phyloP scores from a whole-genome alignment of 1,140 invertebrate genomes.

The Choristoneura fumiferana region DNA sequence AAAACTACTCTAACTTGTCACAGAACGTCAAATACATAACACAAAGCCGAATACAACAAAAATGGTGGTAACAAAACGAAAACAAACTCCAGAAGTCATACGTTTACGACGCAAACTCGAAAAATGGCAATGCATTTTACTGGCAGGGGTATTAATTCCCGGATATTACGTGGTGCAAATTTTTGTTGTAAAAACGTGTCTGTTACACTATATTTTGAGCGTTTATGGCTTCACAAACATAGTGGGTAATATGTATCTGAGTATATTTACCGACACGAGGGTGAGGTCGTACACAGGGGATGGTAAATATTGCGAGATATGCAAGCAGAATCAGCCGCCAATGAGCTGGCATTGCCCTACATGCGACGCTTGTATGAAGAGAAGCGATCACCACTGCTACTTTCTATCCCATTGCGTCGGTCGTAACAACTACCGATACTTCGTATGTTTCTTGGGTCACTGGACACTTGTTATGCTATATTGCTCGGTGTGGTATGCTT shows the following conservation, averaged over 20 bases:
- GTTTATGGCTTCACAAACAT: neutral
- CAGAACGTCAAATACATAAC: too few species aligned
- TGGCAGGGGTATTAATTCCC: too few species aligned
- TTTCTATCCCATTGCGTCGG: neutral
- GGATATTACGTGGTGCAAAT: too few species aligned
- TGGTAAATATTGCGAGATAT: neutral
- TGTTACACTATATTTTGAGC: too few species aligned
- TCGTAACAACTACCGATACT: neutral
- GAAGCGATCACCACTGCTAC: neutral
- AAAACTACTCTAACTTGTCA: too few species aligned
- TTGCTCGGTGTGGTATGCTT: neutral
- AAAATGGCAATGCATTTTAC: too few species aligned
- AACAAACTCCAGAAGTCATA: too few species aligned
- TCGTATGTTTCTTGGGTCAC: neutral
- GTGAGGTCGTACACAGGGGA: neutral
- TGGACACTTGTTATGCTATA: neutral
- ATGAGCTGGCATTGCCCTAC: neutral
- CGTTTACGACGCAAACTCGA: too few species aligned
- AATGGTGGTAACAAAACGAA: too few species aligned
- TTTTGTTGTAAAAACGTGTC: too few species aligned
- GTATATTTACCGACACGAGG: neutral
- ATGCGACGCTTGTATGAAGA: conserved; percentile 1
- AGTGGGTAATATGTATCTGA: neutral
- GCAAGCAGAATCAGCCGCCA: neutral
- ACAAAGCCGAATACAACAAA: too few species aligned